These are phyloP conservation scores for Capricornis sumatraensis DNA, from an alignment of 2,113 vertebrate genomes.

Conservation along the genomic window DNA sequence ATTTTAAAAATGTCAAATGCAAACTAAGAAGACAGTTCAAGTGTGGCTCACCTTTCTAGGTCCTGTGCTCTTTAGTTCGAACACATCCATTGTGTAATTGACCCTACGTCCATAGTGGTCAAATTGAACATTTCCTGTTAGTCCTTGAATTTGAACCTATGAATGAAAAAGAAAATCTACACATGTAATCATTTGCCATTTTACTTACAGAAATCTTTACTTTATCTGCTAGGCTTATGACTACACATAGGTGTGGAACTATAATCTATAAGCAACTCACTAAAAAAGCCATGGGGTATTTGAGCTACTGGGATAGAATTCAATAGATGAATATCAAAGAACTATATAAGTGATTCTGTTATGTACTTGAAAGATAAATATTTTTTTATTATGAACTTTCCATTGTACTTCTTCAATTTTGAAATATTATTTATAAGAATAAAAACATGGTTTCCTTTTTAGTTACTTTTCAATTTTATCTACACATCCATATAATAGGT, in stretches of 20 bases:
- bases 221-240: neutral
- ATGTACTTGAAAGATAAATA: neutral
- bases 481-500: neutral
- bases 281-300: neutral
- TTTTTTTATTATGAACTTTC: constrained; percentile 1
- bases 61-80: constrained; percentile 95
- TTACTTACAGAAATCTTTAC: neutral
- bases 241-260: fast-evolving
- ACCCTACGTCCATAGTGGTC: constrained; percentile 97
- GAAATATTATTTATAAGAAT: neutral
- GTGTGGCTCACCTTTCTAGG: constrained; percentile 88
- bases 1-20: neutral
- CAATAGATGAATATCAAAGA: neutral
- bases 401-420: neutral
- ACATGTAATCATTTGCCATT: neutral
- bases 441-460: neutral
- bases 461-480: constrained; percentile 12
- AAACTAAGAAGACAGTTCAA: neutral
- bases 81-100: constrained; percentile 98
- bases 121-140: constrained; percentile 98
- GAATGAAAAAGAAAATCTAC: constrained; percentile 37
- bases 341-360: neutral
- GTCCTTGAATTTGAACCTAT: constrained; percentile 96
- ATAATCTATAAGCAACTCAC: neutral
- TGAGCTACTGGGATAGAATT: neutral